These are phyloP conservation scores for Nymphalis polychloros DNA, from an alignment of 2,888 invertebrate genomes.

Conservation along the genomic window DNA sequence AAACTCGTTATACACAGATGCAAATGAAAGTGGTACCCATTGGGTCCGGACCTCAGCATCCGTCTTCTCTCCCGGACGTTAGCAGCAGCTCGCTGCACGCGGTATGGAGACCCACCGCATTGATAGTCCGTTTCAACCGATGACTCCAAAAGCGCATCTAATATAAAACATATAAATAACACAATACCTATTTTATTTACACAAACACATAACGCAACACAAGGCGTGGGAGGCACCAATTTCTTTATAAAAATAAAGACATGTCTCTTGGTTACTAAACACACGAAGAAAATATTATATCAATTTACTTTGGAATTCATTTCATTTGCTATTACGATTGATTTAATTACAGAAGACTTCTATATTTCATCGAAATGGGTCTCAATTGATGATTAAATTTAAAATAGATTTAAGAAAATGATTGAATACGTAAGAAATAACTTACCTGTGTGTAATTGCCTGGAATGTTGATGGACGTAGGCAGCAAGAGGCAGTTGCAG, in stretches of 20 bases:
- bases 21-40: constrained; percentile 83
- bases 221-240: too few species aligned
- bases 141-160: constrained; percentile 66
- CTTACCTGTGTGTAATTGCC: constrained; percentile 68
- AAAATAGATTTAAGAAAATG: not conserved
- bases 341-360: too few species aligned
- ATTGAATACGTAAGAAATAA: not conserved
- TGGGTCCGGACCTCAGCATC: constrained; percentile 98
- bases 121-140: constrained; percentile 81
- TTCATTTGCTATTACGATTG: too few species aligned
- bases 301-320: too few species aligned
- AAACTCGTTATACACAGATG: constrained; percentile 26
- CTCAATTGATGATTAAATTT: not conserved
- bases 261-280: too few species aligned
- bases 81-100: constrained; percentile 95
- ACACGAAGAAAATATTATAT: too few species aligned
- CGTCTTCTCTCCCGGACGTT: constrained; percentile 98
- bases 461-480: constrained; percentile 73
- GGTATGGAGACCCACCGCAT: constrained; percentile 89
- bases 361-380: too few species aligned
- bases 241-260: too few species aligned
- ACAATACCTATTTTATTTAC: not conserved
- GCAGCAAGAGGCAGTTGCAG: constrained; percentile 71
- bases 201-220: not conserved
- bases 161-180: constrained; percentile 9